A percentile compares a stretch with the other conserved stretches of the same genome.
Evolutionary conservation across 2,797 vertebrate genomes (phyloP).

Genomic region (Trachurus trachurus): DNA sequence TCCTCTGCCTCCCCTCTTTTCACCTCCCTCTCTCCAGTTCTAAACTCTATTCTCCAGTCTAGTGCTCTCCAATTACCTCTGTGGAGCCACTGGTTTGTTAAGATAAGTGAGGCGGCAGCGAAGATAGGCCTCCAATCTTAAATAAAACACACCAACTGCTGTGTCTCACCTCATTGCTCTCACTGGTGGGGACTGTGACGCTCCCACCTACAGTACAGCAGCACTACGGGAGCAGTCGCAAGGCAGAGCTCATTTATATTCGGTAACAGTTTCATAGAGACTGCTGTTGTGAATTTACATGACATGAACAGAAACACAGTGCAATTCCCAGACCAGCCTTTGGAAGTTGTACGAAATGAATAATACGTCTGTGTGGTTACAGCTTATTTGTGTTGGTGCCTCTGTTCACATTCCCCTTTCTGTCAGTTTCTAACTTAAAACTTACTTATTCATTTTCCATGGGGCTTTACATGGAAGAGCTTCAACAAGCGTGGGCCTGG

Average conservation of each 20-base stretch:
- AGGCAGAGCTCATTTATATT: constrained; percentile 67
- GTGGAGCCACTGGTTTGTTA: constrained; percentile 82
- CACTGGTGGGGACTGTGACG: constrained; percentile 52
- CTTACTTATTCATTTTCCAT: constrained; percentile 38
- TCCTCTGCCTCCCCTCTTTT: constrained; percentile 22
- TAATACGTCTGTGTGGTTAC: constrained; percentile 39
- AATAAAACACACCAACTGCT: constrained; percentile 81
- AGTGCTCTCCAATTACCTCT: constrained; percentile 82
- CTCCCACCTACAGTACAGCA: constrained; percentile 59
- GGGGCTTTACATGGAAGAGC: constrained; percentile 21
- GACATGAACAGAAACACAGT: constrained; percentile 53
- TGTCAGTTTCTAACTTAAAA: constrained; percentile 36
- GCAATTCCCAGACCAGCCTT: constrained; percentile 49
- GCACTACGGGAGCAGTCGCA: constrained; percentile 43
- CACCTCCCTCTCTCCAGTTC: constrained; percentile 58
- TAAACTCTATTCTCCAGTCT: constrained; percentile 79
- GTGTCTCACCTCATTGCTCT: constrained; percentile 78
- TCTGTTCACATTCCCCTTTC: constrained; percentile 13
- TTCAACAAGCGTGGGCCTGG: background rate
- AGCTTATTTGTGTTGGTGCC: constrained; percentile 41
- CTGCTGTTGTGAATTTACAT: constrained; percentile 59
- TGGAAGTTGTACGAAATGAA: constrained; percentile 38
- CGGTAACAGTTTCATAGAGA: constrained; percentile 57
- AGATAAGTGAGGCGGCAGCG: constrained; percentile 80
- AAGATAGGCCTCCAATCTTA: constrained; percentile 81